These are phyloP conservation scores for Apaloderma vittatum DNA, from an alignment of 2,113 vertebrate genomes.

Conservation along the genomic window DNA sequence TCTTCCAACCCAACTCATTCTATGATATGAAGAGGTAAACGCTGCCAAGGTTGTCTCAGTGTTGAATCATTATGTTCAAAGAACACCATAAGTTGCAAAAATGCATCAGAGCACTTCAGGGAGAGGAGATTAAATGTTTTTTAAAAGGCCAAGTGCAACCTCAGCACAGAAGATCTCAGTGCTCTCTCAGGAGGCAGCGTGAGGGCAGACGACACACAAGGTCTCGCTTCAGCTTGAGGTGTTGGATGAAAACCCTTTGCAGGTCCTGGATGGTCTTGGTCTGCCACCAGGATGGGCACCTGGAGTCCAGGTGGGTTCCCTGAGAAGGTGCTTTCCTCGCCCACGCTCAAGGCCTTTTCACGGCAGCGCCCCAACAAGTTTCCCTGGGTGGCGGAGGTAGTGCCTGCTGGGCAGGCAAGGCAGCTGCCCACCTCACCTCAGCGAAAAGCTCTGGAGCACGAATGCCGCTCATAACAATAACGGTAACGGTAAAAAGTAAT, in stretches of 20 bases:
- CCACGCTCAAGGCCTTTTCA: too few relatives aligned
- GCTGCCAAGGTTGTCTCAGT: too few relatives aligned
- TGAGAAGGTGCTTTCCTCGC: not conserved
- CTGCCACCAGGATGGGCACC: not conserved
- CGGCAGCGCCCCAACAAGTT: too few relatives aligned
- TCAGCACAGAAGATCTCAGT: not conserved
- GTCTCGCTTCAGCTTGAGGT: fast-evolving
- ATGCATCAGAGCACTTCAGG: not conserved
- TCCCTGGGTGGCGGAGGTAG: too few relatives aligned
- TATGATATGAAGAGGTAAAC: not conserved
- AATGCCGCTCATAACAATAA: too few relatives aligned
- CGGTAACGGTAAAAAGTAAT: too few relatives aligned
- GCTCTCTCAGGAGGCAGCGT: fast-evolving
- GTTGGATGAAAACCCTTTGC: not conserved
- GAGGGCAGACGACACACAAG: not conserved
- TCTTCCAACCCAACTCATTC: too few relatives aligned
- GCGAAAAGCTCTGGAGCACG: not conserved
- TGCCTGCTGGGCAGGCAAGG: too few relatives aligned
- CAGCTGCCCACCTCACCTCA: not conserved
- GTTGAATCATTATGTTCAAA: not conserved
- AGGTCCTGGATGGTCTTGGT: fast-evolving
- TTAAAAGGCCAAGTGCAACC: not conserved
- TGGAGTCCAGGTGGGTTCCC: not conserved
- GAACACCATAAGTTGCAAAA: not conserved
- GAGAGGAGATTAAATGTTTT: not conserved